Base-by-base conservation (phyloP, 2,113 vertebrate genomes). In the Callipepla squamata region DNA sequence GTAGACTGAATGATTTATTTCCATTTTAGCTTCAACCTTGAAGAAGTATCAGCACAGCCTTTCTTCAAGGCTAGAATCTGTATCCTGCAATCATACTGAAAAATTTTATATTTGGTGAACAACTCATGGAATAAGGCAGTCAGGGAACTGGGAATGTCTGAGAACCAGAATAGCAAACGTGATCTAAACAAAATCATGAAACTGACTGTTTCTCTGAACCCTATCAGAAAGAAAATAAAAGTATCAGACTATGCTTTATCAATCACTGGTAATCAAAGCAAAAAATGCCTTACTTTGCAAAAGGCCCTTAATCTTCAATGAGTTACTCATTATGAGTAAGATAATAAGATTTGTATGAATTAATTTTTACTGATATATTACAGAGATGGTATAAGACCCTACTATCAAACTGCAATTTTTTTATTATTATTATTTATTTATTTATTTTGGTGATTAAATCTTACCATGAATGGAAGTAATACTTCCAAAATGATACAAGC, bases 1-100 rank as follows among this genome's bases (percentile, higher is more conserved):
- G 50, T 93, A 83, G 57, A 86, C 19, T 15, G 38, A 68, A n/a
- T 80, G 57, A 86, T 69, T 83, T 13, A 82, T 84, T 95, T 69
- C 57, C 77, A 2, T 58, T 34, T 30, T 28, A 3, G 0, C 13
- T 57, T 78, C 47, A 81, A 32, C 34, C 23, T 28, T 57, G 22
- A 11, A 47, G 70, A 72, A 82, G 80, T 16, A 65, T 7, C 47
- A 68, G 32, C 34, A 44, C 15, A 61, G 30, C 16, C 69, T 87
- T 68, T 84, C 67, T 45, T 85, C 55, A 15, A 67, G 11, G 2
- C 2, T 18, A 48, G 22, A 66, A 44, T 13, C 19, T 6, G 0
- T 44, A 34, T 75, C 23, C 47, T 63, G 28, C 65, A 80, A 67
- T 75, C 44, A 45, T 32, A 36, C 23, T 66, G 69, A 76, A 45